Base-by-base conservation (phyloP, 1,140 invertebrate species). In the Drosophila lacertosa region DNA sequence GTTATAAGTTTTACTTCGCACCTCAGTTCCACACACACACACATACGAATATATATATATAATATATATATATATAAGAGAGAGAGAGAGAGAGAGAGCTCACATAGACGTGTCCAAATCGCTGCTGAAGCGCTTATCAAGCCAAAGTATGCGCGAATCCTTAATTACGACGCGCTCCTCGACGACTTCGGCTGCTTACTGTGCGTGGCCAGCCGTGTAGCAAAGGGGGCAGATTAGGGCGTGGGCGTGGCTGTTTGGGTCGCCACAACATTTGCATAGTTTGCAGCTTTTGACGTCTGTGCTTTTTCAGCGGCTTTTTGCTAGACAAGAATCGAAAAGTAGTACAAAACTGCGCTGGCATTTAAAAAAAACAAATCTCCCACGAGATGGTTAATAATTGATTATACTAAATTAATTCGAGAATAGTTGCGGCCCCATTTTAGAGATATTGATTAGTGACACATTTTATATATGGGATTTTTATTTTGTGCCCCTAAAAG, bases 191-290 rank as follows among this genome's bases (percentile, higher is more conserved):
- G 20, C 37, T 24, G 54, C 37, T 40, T 22, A 4, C 53, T 29
- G 24, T 11, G 13, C 4, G 13, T 39, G 22, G 24, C 20, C n/a
- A 24, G 10, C 15, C 7, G 16, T 20, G 10, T 10, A 11, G 7
- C 16, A 10, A 1, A 1, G 9, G 11, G 35, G 3, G 29, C 7
- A 16, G 6, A 29, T n/a, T n/a, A n/a, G 7, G 18, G 7, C 3
- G 40, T 6, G 9, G 32, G 37, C 13, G 10, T 16, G 26, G 62
- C 37, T 62, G 48, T 55, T 69, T 55, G 44, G 44, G 16, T 50
- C 39, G 66, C 66, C 66, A 64, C 59, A 69, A 69, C 16, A 55
- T 69, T 69, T 69, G 66, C 66, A 64, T 69, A 69, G 66, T 69
- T 69, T 64, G 59, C 47, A 64, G 66, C n/a, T n/a, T 47, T 64